phyloP scores from a whole-genome alignment of 2,888 invertebrate species.

The Odiellus spinosus region DNA sequence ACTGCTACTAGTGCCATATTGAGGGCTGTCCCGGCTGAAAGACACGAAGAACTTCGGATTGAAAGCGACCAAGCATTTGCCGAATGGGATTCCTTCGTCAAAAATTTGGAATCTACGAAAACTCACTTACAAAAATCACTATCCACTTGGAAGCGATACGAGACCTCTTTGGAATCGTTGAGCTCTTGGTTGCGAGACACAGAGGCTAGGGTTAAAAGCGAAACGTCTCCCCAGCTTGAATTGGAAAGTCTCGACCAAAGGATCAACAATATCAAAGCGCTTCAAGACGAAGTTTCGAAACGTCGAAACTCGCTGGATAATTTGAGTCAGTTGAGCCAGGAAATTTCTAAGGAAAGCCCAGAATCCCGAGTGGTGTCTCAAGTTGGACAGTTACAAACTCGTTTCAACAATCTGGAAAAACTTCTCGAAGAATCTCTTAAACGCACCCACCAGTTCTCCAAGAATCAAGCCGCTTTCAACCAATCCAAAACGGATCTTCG shows the following conservation, averaged over 20 bases:
- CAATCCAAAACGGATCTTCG: slow-evolving; percentile 7
- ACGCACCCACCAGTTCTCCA: slow-evolving; percentile 9
- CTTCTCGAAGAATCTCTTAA: background rate
- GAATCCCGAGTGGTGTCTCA: slow-evolving; percentile 16
- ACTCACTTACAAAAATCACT: slow-evolving; percentile 7
- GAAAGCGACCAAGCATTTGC: slow-evolving; percentile 6
- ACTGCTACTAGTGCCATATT: slow-evolving; percentile 6
- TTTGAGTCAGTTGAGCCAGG: slow-evolving; percentile 9
- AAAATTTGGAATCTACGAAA: slow-evolving; percentile 8
- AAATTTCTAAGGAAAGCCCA: slow-evolving; percentile 13
- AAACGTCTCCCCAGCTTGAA: slow-evolving; percentile 14
- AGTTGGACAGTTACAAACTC: slow-evolving; percentile 7
- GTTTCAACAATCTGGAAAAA: background rate
- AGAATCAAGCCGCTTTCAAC: slow-evolving; percentile 12
- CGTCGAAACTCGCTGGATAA: slow-evolving; percentile 8
- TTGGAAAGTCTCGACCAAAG: slow-evolving; percentile 11
- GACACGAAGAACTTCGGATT: slow-evolving; percentile 11
- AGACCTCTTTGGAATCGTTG: slow-evolving; percentile 11
- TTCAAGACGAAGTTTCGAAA: slow-evolving; percentile 8
- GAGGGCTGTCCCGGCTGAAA: slow-evolving; percentile 10
- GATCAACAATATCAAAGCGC: slow-evolving; percentile 4
- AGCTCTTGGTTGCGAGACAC: slow-evolving; percentile 13
- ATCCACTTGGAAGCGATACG: slow-evolving; percentile 12
- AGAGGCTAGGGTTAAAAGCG: slow-evolving; percentile 16
- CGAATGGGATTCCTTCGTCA: slow-evolving; percentile 11